Evolutionary conservation across 2,113 vertebrate genomes (phyloP).

Genomic region (Corapipo altera): DNA sequence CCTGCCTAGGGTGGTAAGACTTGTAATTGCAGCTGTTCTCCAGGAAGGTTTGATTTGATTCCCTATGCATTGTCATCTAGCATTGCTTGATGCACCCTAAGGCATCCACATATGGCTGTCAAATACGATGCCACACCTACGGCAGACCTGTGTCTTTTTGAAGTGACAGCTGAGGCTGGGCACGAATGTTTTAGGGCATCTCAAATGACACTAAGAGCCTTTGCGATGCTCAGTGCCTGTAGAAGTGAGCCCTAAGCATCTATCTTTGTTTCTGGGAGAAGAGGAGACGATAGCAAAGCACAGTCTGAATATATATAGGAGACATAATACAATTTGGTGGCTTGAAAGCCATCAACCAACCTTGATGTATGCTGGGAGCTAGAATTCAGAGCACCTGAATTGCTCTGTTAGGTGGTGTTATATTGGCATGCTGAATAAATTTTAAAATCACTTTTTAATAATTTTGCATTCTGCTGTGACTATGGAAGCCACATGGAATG

Average conservation of each 20-base stretch:
- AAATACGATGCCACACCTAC: background rate
- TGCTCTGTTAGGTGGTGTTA: background rate
- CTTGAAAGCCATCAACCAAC: background rate
- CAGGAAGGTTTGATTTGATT: background rate
- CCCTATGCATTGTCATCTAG: background rate
- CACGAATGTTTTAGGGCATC: slow-evolving; percentile 20
- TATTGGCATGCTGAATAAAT: background rate
- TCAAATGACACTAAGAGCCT: slow-evolving; percentile 22
- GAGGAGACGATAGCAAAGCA: background rate
- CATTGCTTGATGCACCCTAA: background rate
- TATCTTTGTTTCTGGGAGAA: background rate
- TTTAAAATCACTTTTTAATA: background rate
- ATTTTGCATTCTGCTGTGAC: background rate
- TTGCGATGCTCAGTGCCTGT: background rate
- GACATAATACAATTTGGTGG: background rate
- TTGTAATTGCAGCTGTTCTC: background rate
- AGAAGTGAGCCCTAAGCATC: background rate
- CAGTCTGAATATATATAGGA: background rate
- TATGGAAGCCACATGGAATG: background rate
- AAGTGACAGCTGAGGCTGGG: slow-evolving; percentile 23
- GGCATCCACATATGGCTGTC: slow-evolving; percentile 27
- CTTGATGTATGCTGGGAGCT: background rate
- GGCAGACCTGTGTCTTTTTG: background rate
- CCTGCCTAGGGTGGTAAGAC: background rate
- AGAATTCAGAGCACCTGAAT: background rate